Percentiles rank a stretch among this genome's conserved stretches.
These are phyloP conservation scores for Littorina saxatilis DNA, from an alignment of 1,140 invertebrate genomes.

Conservation along the genomic window DNA sequence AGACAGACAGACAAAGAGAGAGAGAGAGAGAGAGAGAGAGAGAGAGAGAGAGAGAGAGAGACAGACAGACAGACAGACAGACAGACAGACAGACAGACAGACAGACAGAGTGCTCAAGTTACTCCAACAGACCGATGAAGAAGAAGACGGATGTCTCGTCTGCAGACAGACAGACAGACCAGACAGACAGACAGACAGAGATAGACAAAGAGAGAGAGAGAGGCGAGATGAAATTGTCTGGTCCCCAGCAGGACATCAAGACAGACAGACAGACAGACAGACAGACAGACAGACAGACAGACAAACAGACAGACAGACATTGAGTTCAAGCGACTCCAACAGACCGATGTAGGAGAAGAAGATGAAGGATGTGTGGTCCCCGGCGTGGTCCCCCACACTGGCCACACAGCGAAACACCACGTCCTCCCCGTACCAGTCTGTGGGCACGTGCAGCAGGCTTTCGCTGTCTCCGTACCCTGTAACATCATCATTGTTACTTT, in stretches of 20 bases:
- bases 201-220: too few relatives aligned
- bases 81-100: background rate
- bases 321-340: background rate
- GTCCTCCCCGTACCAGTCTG: background rate
- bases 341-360: background rate
- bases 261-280: background rate
- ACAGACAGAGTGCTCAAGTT: background rate
- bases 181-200: too few relatives aligned
- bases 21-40: too few relatives aligned
- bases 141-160: too few relatives aligned
- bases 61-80: conserved; percentile 4
- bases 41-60: background rate
- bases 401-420: conserved; percentile 15
- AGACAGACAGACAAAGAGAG: too few relatives aligned
- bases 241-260: background rate
- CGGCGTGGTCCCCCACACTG: conserved; percentile 2
- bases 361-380: conserved; percentile 9
- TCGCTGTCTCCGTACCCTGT: conserved; percentile 16
- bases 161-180: too few relatives aligned
- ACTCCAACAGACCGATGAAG: background rate
- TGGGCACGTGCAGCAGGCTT: conserved; percentile 8
- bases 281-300: background rate
- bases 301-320: background rate
- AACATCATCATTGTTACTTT: too few relatives aligned
- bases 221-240: background rate